Evolutionary conservation across 2,113 vertebrate genomes (phyloP), one percentile per base, ranked within the genome.

Genomic region (Smithornis capensis): DNA sequence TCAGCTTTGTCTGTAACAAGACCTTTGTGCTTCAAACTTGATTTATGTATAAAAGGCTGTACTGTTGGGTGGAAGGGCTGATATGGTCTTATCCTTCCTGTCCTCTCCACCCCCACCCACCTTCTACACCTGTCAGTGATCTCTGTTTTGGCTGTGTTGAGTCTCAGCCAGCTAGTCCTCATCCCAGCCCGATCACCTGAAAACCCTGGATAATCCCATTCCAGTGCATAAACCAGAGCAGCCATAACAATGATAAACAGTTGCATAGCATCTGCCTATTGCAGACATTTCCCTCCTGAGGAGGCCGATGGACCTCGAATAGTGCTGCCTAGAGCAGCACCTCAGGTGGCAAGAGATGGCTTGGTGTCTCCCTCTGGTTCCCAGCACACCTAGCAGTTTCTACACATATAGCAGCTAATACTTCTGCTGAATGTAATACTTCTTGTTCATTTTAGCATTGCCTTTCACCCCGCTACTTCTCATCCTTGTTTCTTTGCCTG

Each of bases 1-100:
- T 88, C 93, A 90, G 90, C 88, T 95, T 81, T 86, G 92, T 93
- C 71, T 95, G 85, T 89, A 69, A 19, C 55, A 45, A 87, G 83
- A 82, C 86, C 80, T 94, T 83, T 82, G 76, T 0, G 21, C 75
- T 81, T 56, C 31, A 11, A 57, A 53, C 68, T 90, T 31, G 64
- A 52, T 94, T 80, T 88, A 65, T 79, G 71, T 87, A 40, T 94
- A 78, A 75, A 83, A 92, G 71, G 33, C 56, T 79, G 62, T 78
- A 19, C 31, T 89, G 45, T 40, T 44, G 69, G 15, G 37, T 93
- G 90, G 68, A 78, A 87, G 56, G 49, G 60, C 80, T 94, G 82
- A 64, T 71, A 52, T 8, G 12, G 65, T 45, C 55, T 95, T 90
- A 92, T 55, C 75, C 92, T 92, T 86, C 87, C 87, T 80, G 74